Conservation (phyloP, 2,888 invertebrate genomes). For the Arctia plantaginis region DNA sequence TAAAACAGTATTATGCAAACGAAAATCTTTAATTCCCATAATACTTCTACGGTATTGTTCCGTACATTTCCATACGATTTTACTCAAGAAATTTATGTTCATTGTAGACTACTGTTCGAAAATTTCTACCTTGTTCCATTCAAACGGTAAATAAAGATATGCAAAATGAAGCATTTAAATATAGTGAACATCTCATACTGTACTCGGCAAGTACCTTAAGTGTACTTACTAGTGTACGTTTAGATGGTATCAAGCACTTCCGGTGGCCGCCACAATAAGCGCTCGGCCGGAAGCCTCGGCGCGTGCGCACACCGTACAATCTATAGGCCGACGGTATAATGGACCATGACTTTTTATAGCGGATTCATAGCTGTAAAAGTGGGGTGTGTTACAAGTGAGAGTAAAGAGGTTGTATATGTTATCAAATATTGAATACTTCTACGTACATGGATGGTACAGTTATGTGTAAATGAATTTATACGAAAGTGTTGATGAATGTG, state of each 20-base stretch:
- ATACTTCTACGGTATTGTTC: background rate
- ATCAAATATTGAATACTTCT: background rate
- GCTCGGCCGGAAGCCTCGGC: conserved; percentile 72
- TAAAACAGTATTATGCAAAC: conserved; percentile 9
- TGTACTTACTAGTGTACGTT: conserved; percentile 48
- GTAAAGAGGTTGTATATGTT: background rate
- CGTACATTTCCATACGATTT: conserved; percentile 5
- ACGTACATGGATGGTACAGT: background rate
- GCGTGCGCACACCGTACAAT: conserved; percentile 75
- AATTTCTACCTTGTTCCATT: conserved; percentile 24
- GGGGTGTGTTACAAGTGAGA: conserved; percentile 14
- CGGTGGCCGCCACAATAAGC: conserved; percentile 68
- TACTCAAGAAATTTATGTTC: background rate
- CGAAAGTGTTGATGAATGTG: background rate
- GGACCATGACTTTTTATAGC: conserved; percentile 53
- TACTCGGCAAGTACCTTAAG: conserved; percentile 43
- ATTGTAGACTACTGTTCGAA: conserved; percentile 20
- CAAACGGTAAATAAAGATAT: conserved; percentile 32
- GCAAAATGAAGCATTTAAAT: conserved; percentile 37
- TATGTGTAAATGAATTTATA: background rate
- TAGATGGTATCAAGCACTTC: conserved; percentile 76
- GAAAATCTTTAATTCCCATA: conserved; percentile 3
- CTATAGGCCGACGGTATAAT: conserved; percentile 49
- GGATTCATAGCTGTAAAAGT: conserved; percentile 40
- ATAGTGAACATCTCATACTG: conserved; percentile 30